Conservation (phyloP, 2,888 invertebrate species). For the Lasioglossum figueresi region DNA sequence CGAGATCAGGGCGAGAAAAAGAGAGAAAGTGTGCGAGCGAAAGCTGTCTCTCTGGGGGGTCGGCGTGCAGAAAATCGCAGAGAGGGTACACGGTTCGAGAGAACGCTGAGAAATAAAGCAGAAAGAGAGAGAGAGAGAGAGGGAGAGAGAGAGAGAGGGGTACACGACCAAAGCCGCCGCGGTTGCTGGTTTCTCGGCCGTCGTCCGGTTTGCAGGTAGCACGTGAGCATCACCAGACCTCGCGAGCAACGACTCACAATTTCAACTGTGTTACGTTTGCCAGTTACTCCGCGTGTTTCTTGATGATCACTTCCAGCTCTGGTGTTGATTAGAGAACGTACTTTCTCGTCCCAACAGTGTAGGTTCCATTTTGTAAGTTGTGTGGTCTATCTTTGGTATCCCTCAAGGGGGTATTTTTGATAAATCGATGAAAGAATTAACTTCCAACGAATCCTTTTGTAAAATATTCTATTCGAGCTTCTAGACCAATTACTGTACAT, state of each 20-base stretch:
- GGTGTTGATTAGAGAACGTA: slow-evolving; percentile 31
- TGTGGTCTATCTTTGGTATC: slow-evolving; percentile 20
- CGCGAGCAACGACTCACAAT: slow-evolving; percentile 65
- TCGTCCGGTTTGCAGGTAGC: slow-evolving; percentile 66
- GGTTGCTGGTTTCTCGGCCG: slow-evolving; percentile 55
- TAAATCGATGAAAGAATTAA: not conserved
- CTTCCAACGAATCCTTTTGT: not conserved
- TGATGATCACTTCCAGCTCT: slow-evolving; percentile 30
- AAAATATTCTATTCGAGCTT: too few relatives aligned
- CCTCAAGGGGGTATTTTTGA: slow-evolving; percentile 1
- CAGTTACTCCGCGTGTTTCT: slow-evolving; percentile 55
- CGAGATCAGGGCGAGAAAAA: slow-evolving; percentile 56
- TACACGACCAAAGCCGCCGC: slow-evolving; percentile 54
- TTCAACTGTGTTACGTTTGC: slow-evolving; percentile 53
- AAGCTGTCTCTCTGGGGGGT: slow-evolving; percentile 66
- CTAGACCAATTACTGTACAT: not conserved
- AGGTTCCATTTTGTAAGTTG: slow-evolving; percentile 51
- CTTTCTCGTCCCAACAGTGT: slow-evolving; percentile 35
- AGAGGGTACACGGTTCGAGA: slow-evolving; percentile 53
- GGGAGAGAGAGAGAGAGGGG: slow-evolving; percentile 45
- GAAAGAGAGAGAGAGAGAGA: slow-evolving; percentile 34
- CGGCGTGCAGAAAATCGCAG: slow-evolving; percentile 68
- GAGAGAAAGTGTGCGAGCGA: slow-evolving; percentile 57
- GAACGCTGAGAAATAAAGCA: slow-evolving; percentile 57
- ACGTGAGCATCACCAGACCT: slow-evolving; percentile 71